Evolutionary conservation across 2,113 vertebrate species (phyloP).

Genomic region (Microtus richardsoni): DNA sequence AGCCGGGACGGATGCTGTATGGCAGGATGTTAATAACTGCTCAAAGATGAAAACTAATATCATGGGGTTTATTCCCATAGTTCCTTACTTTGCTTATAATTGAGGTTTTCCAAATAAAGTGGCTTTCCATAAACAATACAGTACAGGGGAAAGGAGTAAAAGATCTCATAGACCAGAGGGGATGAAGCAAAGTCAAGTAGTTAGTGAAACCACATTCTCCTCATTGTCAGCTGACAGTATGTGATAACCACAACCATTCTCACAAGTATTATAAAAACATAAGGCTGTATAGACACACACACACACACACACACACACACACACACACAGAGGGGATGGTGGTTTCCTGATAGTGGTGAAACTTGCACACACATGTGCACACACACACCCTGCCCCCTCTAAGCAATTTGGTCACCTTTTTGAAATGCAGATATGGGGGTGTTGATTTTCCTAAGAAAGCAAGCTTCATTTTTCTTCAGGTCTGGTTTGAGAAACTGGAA

Average conservation of each 20-base stretch:
- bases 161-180: neutral
- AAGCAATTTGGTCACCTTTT: neutral
- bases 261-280: neutral
- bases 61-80: neutral
- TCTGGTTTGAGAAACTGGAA: accelerated
- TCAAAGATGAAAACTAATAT: neutral
- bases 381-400: too few relatives aligned
- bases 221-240: neutral
- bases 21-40: neutral
- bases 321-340: too few relatives aligned
- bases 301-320: too few relatives aligned
- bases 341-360: neutral
- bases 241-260: neutral
- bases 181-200: neutral
- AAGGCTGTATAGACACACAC: too few relatives aligned
- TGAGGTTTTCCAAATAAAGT: neutral
- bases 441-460: neutral
- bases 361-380: neutral
- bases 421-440: too few relatives aligned
- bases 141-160: neutral
- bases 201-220: neutral
- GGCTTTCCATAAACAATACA: neutral
- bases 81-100: neutral
- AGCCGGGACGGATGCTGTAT: neutral
- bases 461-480: neutral